These are phyloP conservation scores for Onychomys leucogaster DNA, from an alignment of 2,797 vertebrate genomes.

Conservation along the genomic window DNA sequence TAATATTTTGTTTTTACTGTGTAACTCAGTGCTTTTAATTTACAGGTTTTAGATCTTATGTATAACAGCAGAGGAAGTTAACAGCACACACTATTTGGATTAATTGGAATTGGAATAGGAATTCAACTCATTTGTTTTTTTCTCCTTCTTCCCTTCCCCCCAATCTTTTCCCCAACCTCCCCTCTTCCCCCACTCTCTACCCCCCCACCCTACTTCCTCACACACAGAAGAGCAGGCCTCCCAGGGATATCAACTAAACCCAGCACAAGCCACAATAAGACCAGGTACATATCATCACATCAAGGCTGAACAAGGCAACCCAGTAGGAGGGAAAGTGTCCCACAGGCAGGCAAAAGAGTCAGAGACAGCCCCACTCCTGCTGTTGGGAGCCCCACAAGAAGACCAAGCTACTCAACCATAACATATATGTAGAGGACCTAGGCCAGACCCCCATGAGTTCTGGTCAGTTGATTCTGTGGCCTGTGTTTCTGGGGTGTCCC, in stretches of 20 bases:
- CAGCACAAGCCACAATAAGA: background rate
- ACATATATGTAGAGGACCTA: background rate
- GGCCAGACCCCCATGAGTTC: background rate
- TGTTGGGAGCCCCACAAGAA: background rate
- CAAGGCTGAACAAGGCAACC: background rate
- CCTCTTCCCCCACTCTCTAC: background rate
- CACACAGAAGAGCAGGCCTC: background rate
- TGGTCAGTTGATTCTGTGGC: background rate
- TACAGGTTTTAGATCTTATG: constrained; percentile 40
- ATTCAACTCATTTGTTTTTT: background rate
- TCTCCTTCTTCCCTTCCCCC: no score
- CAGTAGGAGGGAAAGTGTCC: background rate
- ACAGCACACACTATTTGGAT: background rate
- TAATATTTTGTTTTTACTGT: constrained; percentile 24
- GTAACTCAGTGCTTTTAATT: constrained; percentile 45
- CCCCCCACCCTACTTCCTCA: background rate
- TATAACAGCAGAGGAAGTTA: background rate
- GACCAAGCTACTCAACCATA: no score
- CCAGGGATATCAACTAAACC: background rate
- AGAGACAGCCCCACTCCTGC: background rate
- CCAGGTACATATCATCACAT: background rate
- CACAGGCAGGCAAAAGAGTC: background rate
- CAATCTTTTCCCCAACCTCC: background rate
- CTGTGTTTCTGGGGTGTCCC: background rate
- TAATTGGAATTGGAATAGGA: constrained; percentile 33